Conservation (phyloP, 1,140 invertebrate genomes). For the Bombus picipes region DNA sequence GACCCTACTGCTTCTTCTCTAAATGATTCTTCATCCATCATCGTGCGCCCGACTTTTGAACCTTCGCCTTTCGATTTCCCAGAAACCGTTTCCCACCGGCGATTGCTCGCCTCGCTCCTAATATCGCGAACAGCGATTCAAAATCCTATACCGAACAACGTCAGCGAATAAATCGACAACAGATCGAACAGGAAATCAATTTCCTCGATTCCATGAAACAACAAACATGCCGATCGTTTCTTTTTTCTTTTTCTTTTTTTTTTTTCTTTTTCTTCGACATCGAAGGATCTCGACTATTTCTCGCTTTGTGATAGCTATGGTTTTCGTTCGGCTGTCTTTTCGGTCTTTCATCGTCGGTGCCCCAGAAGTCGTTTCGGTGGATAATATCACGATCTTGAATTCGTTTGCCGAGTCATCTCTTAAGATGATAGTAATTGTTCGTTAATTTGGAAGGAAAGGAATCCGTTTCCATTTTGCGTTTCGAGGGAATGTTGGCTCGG, state of each 20-base stretch:
- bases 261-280: background rate
- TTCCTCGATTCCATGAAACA: constrained; percentile 15
- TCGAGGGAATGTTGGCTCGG: background rate
- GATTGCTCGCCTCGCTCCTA: background rate
- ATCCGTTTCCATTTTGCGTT: constrained; percentile 39
- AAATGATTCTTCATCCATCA: constrained; percentile 82
- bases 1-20: constrained; percentile 76
- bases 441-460: constrained; percentile 47
- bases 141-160: background rate
- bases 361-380: constrained; percentile 44
- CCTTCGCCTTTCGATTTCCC: constrained; percentile 69
- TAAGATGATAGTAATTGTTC: constrained; percentile 60
- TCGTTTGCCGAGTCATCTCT: constrained; percentile 55
- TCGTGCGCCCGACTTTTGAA: constrained; percentile 73
- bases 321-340: constrained; percentile 37
- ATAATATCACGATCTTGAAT: constrained; percentile 47
- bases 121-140: background rate
- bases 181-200: constrained; percentile 35
- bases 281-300: background rate
- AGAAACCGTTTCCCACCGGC: constrained; percentile 52
- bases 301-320: background rate
- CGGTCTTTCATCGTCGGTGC: constrained; percentile 19
- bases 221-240: constrained; percentile 35
- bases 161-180: background rate
- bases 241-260: background rate